Conservation (phyloP, 2,113 vertebrate genomes). For the Crotalus helleri region DNA sequence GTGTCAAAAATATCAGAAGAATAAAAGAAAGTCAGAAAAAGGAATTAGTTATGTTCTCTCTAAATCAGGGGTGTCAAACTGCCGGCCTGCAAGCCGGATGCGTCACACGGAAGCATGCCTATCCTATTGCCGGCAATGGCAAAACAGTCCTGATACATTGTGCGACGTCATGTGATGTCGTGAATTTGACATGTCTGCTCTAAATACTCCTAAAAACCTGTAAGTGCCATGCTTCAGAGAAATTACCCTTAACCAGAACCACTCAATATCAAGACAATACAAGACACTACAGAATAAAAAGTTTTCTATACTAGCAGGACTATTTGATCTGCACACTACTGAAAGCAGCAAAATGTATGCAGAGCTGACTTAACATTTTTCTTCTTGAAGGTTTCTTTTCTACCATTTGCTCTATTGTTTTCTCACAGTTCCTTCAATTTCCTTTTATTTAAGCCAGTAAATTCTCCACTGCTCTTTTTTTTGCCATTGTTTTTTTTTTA, state of each 20-base stretch:
- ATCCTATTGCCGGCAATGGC: no score
- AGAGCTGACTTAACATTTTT: background rate
- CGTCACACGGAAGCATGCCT: no score
- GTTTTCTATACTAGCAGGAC: background rate
- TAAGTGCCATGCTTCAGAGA: background rate
- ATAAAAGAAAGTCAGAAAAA: background rate
- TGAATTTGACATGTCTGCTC: no score
- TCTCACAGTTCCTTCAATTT: background rate
- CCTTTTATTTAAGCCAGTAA: constrained; percentile 32
- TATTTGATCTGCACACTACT: background rate
- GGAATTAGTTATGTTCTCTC: background rate
- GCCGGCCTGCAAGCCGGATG: no score
- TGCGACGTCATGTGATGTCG: no score
- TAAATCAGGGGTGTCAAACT: no score
- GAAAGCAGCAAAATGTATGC: background rate
- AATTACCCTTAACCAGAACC: background rate
- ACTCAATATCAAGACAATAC: background rate
- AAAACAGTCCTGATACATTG: no score
- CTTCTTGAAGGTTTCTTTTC: background rate
- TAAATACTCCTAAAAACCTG: background rate
- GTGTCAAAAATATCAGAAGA: background rate
- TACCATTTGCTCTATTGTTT: background rate
- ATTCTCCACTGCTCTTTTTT: background rate
- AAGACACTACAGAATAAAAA: background rate
- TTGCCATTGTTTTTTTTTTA: background rate